Evolutionary conservation across 2,113 vertebrate genomes (phyloP).

Genomic region (Paracanthobrama guichenoti): DNA sequence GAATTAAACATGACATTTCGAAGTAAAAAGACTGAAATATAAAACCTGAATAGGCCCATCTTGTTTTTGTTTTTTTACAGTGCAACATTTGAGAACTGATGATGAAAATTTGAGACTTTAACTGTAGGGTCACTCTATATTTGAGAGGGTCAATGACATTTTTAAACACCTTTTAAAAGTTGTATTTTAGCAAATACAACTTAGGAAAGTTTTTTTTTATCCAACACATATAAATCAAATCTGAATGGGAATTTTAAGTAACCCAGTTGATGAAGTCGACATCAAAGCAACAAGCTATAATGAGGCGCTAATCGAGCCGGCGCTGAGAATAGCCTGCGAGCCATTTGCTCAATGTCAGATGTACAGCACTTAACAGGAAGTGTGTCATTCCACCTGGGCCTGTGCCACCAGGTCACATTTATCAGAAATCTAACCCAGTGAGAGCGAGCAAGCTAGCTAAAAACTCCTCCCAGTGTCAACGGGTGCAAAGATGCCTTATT

Average conservation of each 20-base stretch:
- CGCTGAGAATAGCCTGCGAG: background rate
- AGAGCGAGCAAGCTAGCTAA: background rate
- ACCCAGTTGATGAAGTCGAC: background rate
- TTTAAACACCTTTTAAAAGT: background rate
- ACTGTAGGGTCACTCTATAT: too few relatives aligned
- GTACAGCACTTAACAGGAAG: slow-evolving; percentile 38
- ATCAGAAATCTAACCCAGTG: slow-evolving; percentile 8
- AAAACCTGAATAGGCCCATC: too few relatives aligned
- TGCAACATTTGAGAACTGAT: background rate
- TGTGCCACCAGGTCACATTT: slow-evolving; percentile 24
- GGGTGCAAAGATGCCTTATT: slow-evolving; percentile 30
- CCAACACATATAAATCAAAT: background rate
- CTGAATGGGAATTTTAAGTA: background rate
- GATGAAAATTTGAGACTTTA: too few relatives aligned
- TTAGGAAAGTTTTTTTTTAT: background rate
- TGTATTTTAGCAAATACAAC: background rate
- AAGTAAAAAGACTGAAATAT: too few relatives aligned
- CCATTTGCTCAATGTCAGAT: slow-evolving; percentile 24
- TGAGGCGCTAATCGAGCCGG: background rate
- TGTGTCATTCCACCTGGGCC: slow-evolving; percentile 19
- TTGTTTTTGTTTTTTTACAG: too few relatives aligned
- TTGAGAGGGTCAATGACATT: background rate
- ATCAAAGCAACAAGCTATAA: background rate
- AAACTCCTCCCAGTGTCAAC: slow-evolving; percentile 32
- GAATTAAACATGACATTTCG: too few relatives aligned